phyloP scores from a whole-genome alignment of 2,113 vertebrate species.

The Spheniscus mendiculus region DNA sequence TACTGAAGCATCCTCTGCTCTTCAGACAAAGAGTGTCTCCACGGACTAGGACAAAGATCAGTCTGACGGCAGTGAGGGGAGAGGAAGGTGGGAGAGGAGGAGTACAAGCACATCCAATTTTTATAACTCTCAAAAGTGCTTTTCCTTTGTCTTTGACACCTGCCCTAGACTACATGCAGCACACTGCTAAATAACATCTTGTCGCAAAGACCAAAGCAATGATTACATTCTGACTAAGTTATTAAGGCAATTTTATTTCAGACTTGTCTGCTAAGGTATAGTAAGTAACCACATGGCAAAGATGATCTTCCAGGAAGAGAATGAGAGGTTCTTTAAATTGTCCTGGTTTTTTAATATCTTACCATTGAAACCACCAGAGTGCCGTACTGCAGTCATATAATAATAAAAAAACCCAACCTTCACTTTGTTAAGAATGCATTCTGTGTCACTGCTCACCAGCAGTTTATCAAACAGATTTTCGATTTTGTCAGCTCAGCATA shows the following conservation, averaged over 20 bases:
- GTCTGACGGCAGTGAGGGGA: neutral
- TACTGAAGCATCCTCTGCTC: neutral
- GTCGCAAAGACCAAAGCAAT: neutral
- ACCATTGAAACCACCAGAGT: neutral
- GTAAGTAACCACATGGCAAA: neutral
- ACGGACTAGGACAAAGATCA: fast-evolving
- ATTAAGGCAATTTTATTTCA: neutral
- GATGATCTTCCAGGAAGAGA: neutral
- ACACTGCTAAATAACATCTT: neutral
- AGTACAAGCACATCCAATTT: neutral
- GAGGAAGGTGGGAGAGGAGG: neutral
- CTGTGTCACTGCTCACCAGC: neutral
- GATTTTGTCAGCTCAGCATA: neutral
- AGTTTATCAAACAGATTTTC: neutral
- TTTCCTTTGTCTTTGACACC: neutral
- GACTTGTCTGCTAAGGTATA: neutral
- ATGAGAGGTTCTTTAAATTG: neutral
- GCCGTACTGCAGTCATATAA: neutral
- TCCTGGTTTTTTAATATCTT: neutral
- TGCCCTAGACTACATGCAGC: neutral
- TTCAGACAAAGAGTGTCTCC: neutral
- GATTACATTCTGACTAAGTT: neutral
- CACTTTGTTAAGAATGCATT: neutral
- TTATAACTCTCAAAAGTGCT: neutral
- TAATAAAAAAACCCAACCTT: neutral